Evolutionary conservation across 2,888 invertebrate species (phyloP).

Genomic region (Cephus pygmeus): DNA sequence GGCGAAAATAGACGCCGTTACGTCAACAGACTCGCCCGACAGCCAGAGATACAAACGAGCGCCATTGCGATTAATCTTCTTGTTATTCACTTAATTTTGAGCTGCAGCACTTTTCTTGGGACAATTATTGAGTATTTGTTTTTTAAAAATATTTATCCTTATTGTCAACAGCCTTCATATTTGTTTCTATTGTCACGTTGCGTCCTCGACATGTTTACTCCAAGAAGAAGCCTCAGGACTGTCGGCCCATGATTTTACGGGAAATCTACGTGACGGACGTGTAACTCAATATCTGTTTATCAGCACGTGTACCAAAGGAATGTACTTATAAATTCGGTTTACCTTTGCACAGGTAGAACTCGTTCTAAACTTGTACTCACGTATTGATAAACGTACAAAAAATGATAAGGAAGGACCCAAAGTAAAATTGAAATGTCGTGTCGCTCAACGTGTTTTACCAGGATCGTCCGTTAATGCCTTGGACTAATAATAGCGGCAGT

Average conservation of each 20-base stretch:
- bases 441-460: neutral
- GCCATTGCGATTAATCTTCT: neutral
- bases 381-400: neutral
- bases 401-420: neutral
- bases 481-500: neutral
- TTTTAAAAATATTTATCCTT: neutral
- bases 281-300: neutral
- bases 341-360: neutral
- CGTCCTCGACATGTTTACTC: neutral
- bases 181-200: neutral
- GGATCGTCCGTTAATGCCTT: neutral
- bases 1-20: neutral
- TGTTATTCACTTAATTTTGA: neutral
- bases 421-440: neutral
- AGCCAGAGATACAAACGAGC: neutral
- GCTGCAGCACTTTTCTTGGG: neutral
- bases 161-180: neutral
- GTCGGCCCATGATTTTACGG: neutral
- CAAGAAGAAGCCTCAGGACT: neutral
- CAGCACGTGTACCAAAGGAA: conserved; percentile 7
- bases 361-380: neutral
- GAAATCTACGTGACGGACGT: neutral
- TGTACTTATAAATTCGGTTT: conserved; percentile 8
- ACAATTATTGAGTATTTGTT: neutral
- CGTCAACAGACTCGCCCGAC: neutral